A percentile compares a stretch with the other conserved stretches of the same genome.
These are phyloP conservation scores for Rynchops niger DNA, from an alignment of 2,113 vertebrate species.

Conservation along the genomic window DNA sequence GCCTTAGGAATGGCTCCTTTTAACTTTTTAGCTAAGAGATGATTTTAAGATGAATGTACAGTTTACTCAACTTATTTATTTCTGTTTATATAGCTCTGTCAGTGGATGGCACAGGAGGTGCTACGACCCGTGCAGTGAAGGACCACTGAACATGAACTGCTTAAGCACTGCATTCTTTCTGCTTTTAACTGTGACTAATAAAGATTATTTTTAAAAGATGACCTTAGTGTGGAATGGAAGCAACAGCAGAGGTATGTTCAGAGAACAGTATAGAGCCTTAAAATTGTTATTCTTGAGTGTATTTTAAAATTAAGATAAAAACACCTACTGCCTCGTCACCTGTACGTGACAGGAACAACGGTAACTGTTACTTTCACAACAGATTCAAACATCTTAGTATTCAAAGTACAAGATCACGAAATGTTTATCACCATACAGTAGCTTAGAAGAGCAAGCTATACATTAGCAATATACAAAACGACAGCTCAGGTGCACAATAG, in stretches of 20 bases:
- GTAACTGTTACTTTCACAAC: not conserved
- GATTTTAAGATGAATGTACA: not conserved
- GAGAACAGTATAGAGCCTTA: not conserved
- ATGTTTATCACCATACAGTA: not conserved
- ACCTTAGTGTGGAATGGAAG: not conserved
- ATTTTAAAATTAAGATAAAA: constrained; percentile 27
- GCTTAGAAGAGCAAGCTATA: not conserved
- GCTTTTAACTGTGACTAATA: constrained; percentile 63
- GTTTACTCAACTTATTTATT: constrained; percentile 60
- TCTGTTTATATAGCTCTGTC: constrained; percentile 41
- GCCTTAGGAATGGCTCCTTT: not conserved
- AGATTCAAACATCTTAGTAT: not conserved
- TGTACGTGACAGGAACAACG: not conserved
- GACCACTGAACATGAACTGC: not conserved
- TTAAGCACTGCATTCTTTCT: not conserved
- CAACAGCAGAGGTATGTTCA: not conserved
- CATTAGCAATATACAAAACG: not conserved
- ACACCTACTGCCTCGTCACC: not conserved
- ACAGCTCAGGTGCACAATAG: not conserved
- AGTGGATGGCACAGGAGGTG: not conserved
- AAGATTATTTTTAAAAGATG: constrained; percentile 71
- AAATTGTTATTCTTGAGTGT: not conserved
- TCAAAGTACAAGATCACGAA: not conserved
- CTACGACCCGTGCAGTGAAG: not conserved
- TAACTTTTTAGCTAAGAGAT: not conserved